A percentile compares a stretch with the other conserved stretches of the same genome.
Evolutionary conservation across 2,888 invertebrate species (phyloP).

Genomic region (Tachina lurida): DNA sequence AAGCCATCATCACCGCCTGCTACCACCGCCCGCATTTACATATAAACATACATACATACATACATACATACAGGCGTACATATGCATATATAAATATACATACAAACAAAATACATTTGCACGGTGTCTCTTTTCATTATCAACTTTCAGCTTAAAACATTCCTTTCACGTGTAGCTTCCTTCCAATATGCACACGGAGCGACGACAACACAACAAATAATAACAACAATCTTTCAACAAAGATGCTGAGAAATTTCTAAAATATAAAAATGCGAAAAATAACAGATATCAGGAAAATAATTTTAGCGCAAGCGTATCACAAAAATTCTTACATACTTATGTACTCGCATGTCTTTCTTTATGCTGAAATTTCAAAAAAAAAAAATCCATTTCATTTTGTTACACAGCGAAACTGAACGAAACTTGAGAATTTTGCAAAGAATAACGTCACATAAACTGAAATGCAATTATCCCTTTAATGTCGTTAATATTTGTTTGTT

Average conservation of each 20-base stretch:
- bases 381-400: slow-evolving; percentile 39
- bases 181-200: slow-evolving; percentile 6
- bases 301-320: slow-evolving; percentile 36
- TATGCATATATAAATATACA: too few species aligned
- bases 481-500: not conserved
- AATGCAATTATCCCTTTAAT: slow-evolving; percentile 38
- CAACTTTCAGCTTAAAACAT: slow-evolving; percentile 35
- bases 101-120: not conserved
- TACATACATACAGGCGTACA: too few species aligned
- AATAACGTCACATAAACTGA: slow-evolving; percentile 49
- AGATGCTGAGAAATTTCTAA: slow-evolving; percentile 31
- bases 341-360: slow-evolving; percentile 32
- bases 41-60: not conserved
- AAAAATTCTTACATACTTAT: not conserved
- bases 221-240: slow-evolving; percentile 50
- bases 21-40: not conserved
- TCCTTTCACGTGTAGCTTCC: slow-evolving; percentile 44
- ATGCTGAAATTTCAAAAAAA: slow-evolving; percentile 18
- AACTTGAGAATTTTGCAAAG: slow-evolving; percentile 26
- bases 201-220: slow-evolving; percentile 49
- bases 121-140: slow-evolving; percentile 12
- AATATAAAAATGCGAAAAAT: slow-evolving; percentile 28
- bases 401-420: slow-evolving; percentile 21
- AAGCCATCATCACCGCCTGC: not conserved
- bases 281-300: slow-evolving; percentile 52